phyloP scores from a whole-genome alignment of 2,888 invertebrate species.

The Notocelia uddmanniana region DNA sequence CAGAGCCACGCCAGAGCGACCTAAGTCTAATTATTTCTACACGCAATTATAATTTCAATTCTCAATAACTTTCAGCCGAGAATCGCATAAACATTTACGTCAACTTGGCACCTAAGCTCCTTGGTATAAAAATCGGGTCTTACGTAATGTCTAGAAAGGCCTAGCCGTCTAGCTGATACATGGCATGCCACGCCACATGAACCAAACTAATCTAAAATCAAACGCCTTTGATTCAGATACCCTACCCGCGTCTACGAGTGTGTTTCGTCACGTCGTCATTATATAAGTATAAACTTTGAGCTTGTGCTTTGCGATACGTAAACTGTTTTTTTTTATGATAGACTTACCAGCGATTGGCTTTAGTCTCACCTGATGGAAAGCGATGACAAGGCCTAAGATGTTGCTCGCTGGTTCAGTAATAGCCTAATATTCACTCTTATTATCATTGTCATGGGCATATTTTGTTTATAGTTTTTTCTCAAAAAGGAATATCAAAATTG shows the following conservation, averaged over 20 bases:
- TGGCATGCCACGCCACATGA: slow-evolving; percentile 17
- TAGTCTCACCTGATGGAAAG: no score
- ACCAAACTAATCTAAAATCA: slow-evolving; percentile 30
- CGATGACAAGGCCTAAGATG: no score
- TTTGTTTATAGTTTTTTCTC: no score
- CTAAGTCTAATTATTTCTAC: not conserved
- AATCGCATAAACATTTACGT: not conserved
- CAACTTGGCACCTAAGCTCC: not conserved
- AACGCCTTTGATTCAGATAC: slow-evolving; percentile 22
- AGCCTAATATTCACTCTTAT: no score
- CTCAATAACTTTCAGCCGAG: not conserved
- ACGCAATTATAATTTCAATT: not conserved
- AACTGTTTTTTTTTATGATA: no score
- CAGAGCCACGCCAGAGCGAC: no score
- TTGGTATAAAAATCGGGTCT: not conserved
- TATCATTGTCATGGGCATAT: no score
- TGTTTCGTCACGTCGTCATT: slow-evolving; percentile 20
- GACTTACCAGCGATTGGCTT: no score
- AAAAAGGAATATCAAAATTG: no score
- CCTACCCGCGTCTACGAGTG: slow-evolving; percentile 25
- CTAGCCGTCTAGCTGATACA: slow-evolving; percentile 6
- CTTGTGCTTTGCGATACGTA: not conserved
- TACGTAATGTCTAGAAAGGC: slow-evolving; percentile 23
- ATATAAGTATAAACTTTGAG: slow-evolving; percentile 29
- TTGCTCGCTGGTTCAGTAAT: no score